phyloP scores from a whole-genome alignment of 2,888 invertebrate genomes.

The Cancer borealis region DNA sequence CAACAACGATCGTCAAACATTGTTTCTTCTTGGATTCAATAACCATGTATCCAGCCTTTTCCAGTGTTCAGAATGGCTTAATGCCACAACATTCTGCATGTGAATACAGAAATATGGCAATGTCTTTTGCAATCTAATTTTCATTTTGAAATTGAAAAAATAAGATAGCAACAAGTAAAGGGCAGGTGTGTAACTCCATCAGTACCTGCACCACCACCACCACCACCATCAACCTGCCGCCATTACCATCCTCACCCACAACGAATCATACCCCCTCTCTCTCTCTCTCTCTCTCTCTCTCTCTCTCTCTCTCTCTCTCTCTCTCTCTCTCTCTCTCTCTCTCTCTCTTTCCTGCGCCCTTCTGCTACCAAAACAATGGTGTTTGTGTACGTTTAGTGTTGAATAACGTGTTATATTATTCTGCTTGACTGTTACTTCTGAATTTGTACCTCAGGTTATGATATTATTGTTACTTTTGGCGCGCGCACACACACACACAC shows the following conservation, averaged over 20 bases:
- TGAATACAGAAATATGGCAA: too few relatives aligned
- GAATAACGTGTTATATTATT: background rate
- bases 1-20: too few relatives aligned
- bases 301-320: conserved; percentile 11
- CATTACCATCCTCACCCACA: background rate
- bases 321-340: conserved; percentile 20
- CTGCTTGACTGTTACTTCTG: background rate
- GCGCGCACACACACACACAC: background rate
- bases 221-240: background rate
- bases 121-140: background rate
- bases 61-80: too few relatives aligned
- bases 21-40: too few relatives aligned
- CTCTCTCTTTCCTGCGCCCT: background rate
- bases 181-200: background rate
- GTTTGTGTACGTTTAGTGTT: conserved; percentile 8
- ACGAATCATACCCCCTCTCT: background rate
- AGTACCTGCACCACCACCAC: background rate
- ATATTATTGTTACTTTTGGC: background rate
- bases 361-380: background rate
- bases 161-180: background rate
- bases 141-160: background rate
- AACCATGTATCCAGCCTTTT: too few relatives aligned
- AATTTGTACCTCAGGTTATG: background rate
- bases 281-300: conserved; percentile 14
- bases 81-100: too few relatives aligned